Evolutionary conservation across 1,140 invertebrate species (phyloP), one percentile per base, ranked within the genome.

Genomic region (Drosophila lacteicornis): DNA sequence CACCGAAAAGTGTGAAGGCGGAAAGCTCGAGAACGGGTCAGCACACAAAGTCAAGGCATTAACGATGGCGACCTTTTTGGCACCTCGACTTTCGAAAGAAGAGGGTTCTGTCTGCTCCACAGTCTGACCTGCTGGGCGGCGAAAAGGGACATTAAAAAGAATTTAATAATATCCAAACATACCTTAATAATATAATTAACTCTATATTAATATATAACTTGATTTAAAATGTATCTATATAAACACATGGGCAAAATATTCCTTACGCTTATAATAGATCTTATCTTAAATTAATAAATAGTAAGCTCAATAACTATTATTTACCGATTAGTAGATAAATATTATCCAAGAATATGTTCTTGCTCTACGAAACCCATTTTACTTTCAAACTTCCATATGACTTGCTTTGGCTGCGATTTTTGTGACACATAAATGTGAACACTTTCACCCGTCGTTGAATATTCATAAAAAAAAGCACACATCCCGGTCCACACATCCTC

Each of bases 21-120:
- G 40, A 59, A 73, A 36, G 45, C 53, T 36, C 36, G n/a, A 50
- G 45, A 25, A 3, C 45, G 53, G 45, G 53, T 57, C 38, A 47
- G 43, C 51, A 6, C n/a, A 38, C 38, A 73, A 60, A 74, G 68
- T 73, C 70, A 73, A 60, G 46, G 68, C 38, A 50, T 71, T 73
- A 73, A 73, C 45, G 45, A 50, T 7, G 46, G 19, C 46, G 55
- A 71, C 69, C 69, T 43, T 73, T 71, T 73, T 50, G 69, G 36
- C 69, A 51, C 46, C 69, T 73, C 36, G 30, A 19, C 17, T 22
- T 30, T 46, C 13, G 15, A 19, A 40, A 51, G 45, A 55, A 42
- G 49, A 33, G 49, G 62, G 49, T 15, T 30, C 27, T 38, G 50
- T 13, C 17, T 22, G 38, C 8, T 11, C 3, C 9, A 55, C 67